Percentiles rank a stretch among this genome's conserved stretches.
Conservation (phyloP, 2,797 vertebrate species). For the Ara ararauna region DNA sequence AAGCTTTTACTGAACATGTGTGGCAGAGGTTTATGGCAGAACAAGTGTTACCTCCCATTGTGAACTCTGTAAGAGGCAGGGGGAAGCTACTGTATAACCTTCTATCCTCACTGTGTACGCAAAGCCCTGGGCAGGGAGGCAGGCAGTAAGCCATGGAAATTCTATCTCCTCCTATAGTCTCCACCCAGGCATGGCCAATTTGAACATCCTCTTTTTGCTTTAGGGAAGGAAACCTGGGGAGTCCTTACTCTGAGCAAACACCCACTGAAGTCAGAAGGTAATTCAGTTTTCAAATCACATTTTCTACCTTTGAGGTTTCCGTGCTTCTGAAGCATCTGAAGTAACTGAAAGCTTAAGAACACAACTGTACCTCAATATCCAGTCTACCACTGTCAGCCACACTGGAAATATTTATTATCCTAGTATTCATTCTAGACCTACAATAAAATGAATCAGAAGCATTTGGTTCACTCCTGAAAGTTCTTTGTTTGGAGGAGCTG, state of each 20-base stretch:
- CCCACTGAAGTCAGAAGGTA: neutral
- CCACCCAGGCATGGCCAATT: neutral
- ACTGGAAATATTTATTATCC: neutral
- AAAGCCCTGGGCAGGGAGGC: neutral
- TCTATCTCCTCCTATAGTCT: neutral
- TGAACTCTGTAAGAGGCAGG: neutral
- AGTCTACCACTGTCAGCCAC: neutral
- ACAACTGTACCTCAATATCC: neutral
- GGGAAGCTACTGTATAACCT: neutral
- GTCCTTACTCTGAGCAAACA: neutral
- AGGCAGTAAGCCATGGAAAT: neutral
- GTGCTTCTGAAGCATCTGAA: neutral
- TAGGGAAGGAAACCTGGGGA: neutral
- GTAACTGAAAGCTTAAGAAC: neutral
- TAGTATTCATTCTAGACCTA: neutral
- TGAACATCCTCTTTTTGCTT: neutral
- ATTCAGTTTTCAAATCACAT: neutral
- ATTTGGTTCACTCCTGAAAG: neutral
- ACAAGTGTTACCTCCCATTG: neutral
- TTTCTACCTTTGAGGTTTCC: neutral
- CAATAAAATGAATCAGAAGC: neutral
- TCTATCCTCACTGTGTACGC: neutral
- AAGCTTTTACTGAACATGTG: neutral
- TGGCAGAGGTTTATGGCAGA: neutral
- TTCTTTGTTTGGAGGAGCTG: neutral